Conservation (phyloP, 2,888 invertebrate species). For the Phasia obesa region DNA sequence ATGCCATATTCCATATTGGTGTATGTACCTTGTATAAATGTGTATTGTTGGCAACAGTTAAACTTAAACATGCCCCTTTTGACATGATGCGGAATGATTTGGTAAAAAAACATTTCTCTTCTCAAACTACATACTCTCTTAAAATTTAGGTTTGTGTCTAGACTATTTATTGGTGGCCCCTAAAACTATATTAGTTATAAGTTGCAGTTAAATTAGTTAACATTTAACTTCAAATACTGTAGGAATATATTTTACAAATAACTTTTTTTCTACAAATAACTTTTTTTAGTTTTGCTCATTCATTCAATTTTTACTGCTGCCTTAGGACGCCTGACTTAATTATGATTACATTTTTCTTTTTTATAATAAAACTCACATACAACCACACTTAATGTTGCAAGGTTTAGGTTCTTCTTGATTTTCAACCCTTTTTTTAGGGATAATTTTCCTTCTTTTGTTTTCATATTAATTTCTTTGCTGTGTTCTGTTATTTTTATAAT, state of each 20-base stretch:
- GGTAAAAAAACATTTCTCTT: conserved; percentile 49
- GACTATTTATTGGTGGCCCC: neutral
- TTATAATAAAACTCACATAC: neutral
- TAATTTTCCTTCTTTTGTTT: conserved; percentile 17
- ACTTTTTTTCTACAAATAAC: too few relatives aligned
- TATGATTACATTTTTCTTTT: conserved; percentile 43
- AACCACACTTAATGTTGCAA: neutral
- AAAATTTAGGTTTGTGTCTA: conserved; percentile 16
- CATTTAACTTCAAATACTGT: too few relatives aligned
- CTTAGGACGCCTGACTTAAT: neutral
- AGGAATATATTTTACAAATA: too few relatives aligned
- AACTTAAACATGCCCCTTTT: conserved; percentile 33
- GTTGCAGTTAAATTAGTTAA: too few relatives aligned
- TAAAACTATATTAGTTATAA: neutral
- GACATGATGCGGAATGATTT: neutral
- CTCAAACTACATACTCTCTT: neutral
- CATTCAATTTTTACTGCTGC: neutral
- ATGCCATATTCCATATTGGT: too few relatives aligned
- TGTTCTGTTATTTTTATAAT: conserved; percentile 25
- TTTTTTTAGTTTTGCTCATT: conserved; percentile 25
- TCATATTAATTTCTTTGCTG: neutral
- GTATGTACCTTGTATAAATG: too few relatives aligned
- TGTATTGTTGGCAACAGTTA: too few relatives aligned
- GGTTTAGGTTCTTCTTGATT: neutral
- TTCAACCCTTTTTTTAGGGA: conserved; percentile 28